phyloP scores from a whole-genome alignment of 2,888 invertebrate species.

The Myopa tessellatipennis region DNA sequence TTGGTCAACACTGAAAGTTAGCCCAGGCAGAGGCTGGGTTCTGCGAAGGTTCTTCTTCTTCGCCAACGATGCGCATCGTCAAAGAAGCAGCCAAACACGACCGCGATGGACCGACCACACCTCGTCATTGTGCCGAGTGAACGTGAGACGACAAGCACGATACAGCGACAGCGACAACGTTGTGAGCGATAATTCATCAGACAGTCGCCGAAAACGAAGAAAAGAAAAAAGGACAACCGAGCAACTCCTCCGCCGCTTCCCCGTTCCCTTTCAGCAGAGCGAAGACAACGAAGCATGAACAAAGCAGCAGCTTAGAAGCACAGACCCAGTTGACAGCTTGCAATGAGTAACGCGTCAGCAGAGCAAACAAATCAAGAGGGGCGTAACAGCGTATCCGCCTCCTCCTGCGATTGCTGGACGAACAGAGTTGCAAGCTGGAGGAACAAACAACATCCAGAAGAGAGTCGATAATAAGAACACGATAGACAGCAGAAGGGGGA shows the following conservation, averaged over 20 bases:
- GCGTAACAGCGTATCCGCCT: slow-evolving; percentile 23
- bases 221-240: not conserved
- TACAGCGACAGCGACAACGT: slow-evolving; percentile 5
- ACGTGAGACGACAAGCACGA: not conserved
- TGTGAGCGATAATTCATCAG: slow-evolving; percentile 34
- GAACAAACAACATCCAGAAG: not conserved
- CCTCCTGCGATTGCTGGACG: not conserved
- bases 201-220: not conserved
- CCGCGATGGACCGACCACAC: slow-evolving; percentile 30
- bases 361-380: slow-evolving; percentile 31
- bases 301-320: not conserved
- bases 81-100: not conserved
- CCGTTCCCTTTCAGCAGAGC: not conserved
- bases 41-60: not conserved
- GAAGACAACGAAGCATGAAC: no score
- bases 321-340: not conserved
- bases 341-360: slow-evolving; percentile 33
- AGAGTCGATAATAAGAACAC: not conserved
- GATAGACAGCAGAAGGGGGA: not conserved
- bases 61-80: not conserved
- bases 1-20: slow-evolving; percentile 4
- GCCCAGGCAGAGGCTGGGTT: not conserved
- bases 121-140: slow-evolving; percentile 12
- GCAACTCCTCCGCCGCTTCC: not conserved
- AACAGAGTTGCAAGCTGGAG: not conserved